phyloP scores from a whole-genome alignment of 2,888 invertebrate genomes.

The Mermis nigrescens region DNA sequence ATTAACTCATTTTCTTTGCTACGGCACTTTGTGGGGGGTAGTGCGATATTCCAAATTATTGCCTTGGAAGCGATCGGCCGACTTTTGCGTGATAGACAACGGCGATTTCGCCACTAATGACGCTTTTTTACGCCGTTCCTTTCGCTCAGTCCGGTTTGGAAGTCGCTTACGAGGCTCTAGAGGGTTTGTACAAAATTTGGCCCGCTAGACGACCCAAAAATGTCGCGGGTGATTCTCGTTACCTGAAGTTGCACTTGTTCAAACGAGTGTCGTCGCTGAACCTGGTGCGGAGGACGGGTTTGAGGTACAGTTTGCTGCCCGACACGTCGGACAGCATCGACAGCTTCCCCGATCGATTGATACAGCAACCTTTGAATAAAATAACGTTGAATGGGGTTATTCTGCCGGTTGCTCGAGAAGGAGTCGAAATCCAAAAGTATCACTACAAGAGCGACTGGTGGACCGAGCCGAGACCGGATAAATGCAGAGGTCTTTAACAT shows the following conservation, averaged over 20 bases:
- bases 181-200: constrained; percentile 35
- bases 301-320: constrained; percentile 40
- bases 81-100: constrained; percentile 39
- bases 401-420: constrained; percentile 41
- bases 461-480: constrained; percentile 25
- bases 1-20: constrained; percentile 42
- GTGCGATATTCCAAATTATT: constrained; percentile 39
- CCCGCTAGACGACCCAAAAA: not conserved
- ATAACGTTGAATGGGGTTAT: constrained; percentile 37
- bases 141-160: constrained; percentile 35
- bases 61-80: constrained; percentile 41
- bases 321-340: constrained; percentile 36
- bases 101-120: constrained; percentile 3
- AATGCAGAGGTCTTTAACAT: not conserved
- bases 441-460: constrained; percentile 44
- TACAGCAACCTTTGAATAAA: constrained; percentile 37
- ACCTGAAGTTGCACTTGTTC: constrained; percentile 39
- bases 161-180: constrained; percentile 38
- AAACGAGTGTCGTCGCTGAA: constrained; percentile 38
- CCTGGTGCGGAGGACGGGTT: constrained; percentile 40
- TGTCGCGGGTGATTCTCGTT: not conserved
- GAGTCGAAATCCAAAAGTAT: constrained; percentile 44
- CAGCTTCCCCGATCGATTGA: constrained; percentile 40
- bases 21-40: constrained; percentile 43
- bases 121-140: constrained; percentile 39